phyloP scores from a whole-genome alignment of 2,888 invertebrate species.

The Nephrotoma flavescens region DNA sequence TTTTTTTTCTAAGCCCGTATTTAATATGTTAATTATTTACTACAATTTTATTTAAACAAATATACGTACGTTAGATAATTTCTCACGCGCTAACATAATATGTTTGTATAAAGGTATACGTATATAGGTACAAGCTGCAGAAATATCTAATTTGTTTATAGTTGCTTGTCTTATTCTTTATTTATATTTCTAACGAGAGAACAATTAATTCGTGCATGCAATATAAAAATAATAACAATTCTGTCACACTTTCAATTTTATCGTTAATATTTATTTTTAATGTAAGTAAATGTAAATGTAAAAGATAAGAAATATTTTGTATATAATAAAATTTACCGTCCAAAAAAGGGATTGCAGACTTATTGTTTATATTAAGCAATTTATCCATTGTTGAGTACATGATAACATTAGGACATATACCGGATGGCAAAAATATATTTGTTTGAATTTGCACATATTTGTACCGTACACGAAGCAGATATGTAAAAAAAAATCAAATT shows the following conservation, averaged over 20 bases:
- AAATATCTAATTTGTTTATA: background rate
- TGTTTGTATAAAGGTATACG: background rate
- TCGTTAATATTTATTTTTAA: background rate
- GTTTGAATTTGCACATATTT: background rate
- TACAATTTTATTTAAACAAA: background rate
- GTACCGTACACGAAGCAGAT: background rate
- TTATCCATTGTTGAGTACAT: background rate
- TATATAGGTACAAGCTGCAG: background rate
- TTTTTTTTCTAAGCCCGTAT: background rate
- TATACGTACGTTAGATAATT: background rate
- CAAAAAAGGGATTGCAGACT: background rate
- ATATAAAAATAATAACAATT: background rate
- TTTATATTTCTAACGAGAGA: background rate
- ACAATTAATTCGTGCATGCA: background rate
- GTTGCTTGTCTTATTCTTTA: background rate
- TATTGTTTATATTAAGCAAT: background rate
- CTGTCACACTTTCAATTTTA: background rate
- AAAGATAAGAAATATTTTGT: background rate
- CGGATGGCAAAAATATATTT: background rate
- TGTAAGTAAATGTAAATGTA: background rate
- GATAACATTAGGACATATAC: too few relatives aligned
- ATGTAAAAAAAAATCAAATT: background rate
- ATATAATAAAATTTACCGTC: background rate
- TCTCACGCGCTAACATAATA: background rate
- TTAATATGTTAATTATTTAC: background rate